Percentiles rank a stretch among this genome's conserved stretches.
Evolutionary conservation across 2,888 invertebrate species (phyloP).

Genomic region (Helleia helle): DNA sequence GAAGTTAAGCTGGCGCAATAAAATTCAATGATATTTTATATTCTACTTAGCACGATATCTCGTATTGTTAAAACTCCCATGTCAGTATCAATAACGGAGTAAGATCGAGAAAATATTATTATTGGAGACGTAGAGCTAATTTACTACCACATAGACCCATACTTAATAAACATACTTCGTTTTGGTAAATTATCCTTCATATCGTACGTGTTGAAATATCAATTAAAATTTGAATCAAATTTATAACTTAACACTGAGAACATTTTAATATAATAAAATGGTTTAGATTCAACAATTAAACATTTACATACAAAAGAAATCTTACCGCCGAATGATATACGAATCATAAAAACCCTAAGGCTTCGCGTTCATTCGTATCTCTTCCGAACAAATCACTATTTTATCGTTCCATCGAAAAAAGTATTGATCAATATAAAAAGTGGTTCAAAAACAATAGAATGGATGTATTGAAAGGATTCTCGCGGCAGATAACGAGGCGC

Average conservation of each 20-base stretch:
- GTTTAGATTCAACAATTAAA: constrained; percentile 50
- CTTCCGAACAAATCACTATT: constrained; percentile 67
- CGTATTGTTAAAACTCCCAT: constrained; percentile 39
- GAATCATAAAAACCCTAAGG: constrained; percentile 53
- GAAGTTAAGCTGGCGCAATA: constrained; percentile 31
- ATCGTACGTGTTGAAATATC: constrained; percentile 5
- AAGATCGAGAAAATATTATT: not conserved
- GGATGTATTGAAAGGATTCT: constrained; percentile 70
- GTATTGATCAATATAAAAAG: constrained; percentile 68
- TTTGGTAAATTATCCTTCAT: not conserved
- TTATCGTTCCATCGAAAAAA: constrained; percentile 70
- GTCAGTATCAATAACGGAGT: constrained; percentile 30
- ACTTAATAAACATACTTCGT: not conserved
- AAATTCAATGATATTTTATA: constrained; percentile 47
- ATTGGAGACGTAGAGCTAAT: not conserved
- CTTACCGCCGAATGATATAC: constrained; percentile 64
- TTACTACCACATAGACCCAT: not conserved
- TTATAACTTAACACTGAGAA: constrained; percentile 14
- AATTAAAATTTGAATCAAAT: constrained; percentile 15
- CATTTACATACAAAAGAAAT: constrained; percentile 64
- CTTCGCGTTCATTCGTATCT: constrained; percentile 53
- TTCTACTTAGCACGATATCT: constrained; percentile 52
- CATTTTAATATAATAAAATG: constrained; percentile 23
- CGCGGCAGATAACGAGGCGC: constrained; percentile 53
- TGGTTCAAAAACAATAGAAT: constrained; percentile 68